These are phyloP conservation scores for Catostylus mosaicus DNA, from an alignment of 30 jellyfish, hydroid and myxozoan genomes.

Conservation along the genomic window DNA sequence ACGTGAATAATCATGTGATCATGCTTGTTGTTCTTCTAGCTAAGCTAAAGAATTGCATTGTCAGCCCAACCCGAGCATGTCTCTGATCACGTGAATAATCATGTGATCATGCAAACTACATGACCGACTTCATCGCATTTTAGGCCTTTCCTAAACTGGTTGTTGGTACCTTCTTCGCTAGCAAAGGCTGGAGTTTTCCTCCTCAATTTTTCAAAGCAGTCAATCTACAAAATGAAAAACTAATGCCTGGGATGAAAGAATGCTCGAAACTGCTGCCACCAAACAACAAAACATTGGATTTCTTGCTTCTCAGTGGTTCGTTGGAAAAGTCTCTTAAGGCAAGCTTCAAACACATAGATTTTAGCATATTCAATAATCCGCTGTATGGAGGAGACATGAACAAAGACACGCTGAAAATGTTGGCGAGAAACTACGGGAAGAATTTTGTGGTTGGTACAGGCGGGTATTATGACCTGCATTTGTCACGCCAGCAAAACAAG, in stretches of 20 bases:
- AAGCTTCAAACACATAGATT: constrained; percentile 25
- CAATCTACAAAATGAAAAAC: constrained; percentile 2
- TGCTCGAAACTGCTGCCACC: constrained; percentile 18
- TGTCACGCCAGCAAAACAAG: not conserved
- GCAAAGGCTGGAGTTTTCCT: constrained; percentile 4
- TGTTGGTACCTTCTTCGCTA: constrained; percentile 16
- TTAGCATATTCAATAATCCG: constrained; percentile 45
- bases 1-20: too few relatives aligned
- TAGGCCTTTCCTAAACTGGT: constrained; percentile 35
- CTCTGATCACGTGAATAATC: too few relatives aligned
- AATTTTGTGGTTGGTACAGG: constrained; percentile 64
- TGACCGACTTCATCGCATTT: not conserved
- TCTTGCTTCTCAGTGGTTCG: constrained; percentile 49
- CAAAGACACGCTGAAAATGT: constrained; percentile 52
- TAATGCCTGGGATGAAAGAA: constrained; percentile 36
- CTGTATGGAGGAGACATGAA: constrained; percentile 36
- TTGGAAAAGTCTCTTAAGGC: constrained; percentile 61
- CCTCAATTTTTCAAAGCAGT: not conserved
- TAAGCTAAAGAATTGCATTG: too few relatives aligned
- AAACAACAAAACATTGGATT: constrained; percentile 30
- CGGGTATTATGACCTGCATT: constrained; percentile 38
- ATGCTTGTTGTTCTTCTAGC: too few relatives aligned
- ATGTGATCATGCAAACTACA: too few relatives aligned
- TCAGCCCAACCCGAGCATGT: too few relatives aligned
- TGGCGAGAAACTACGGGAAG: constrained; percentile 66